These are phyloP conservation scores for Darevskia nairensis DNA, from an alignment of 2,797 vertebrate genomes.

Conservation along the genomic window DNA sequence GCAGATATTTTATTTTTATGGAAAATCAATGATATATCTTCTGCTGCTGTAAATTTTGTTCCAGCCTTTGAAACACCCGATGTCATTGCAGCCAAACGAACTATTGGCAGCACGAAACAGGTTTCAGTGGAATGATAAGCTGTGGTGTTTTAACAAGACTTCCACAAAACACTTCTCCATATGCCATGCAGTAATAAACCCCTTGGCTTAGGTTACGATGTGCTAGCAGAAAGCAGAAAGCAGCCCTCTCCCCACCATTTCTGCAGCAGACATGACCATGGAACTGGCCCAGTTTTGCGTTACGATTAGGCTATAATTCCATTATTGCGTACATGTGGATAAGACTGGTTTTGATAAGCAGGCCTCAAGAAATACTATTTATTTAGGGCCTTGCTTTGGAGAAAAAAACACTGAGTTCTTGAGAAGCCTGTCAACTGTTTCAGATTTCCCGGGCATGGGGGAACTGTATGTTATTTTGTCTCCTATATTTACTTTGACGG, in stretches of 20 bases:
- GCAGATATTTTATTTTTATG: constrained; percentile 36
- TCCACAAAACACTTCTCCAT: constrained; percentile 31
- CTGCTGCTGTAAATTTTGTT: constrained; percentile 57
- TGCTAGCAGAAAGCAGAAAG: neutral
- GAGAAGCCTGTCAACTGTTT: neutral
- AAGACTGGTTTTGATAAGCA: neutral
- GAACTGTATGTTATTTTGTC: neutral
- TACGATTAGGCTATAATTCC: neutral
- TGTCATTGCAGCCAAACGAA: constrained; percentile 48
- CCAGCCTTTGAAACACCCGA: constrained; percentile 62
- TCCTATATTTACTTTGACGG: neutral
- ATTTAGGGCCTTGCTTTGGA: neutral
- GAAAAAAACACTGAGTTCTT: no score
- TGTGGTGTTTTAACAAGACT: constrained; percentile 45
- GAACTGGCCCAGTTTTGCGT: constrained; percentile 2
- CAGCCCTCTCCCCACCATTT: neutral
- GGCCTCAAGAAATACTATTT: neutral
- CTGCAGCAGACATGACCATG: neutral
- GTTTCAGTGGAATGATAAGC: neutral
- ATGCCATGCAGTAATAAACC: constrained; percentile 28
- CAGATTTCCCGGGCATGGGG: neutral
- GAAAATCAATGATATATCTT: constrained; percentile 41
- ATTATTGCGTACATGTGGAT: neutral
- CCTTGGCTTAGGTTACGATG: neutral
- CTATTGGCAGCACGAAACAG: constrained; percentile 30